Percentiles rank a stretch among this genome's conserved stretches.
These are phyloP conservation scores for Phragmatobia fuliginosa DNA, from an alignment of 2,888 invertebrate genomes.

Conservation along the genomic window DNA sequence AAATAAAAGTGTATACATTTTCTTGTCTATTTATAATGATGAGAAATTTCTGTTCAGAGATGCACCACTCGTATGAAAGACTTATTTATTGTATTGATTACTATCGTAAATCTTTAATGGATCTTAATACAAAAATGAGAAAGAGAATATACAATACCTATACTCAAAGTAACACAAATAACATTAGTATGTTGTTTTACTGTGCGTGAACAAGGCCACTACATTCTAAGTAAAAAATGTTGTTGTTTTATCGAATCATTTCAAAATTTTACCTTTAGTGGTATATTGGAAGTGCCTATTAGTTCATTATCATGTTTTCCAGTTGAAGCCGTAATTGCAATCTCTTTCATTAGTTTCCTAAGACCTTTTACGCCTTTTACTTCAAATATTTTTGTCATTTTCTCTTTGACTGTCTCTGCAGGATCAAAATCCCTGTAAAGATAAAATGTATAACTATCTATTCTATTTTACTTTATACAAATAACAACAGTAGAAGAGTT, in stretches of 20 bases:
- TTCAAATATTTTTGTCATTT: constrained; percentile 94
- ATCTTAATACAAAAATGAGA: not conserved
- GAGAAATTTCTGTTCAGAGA: not conserved
- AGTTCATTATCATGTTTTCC: constrained; percentile 98
- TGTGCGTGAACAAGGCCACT: not conserved
- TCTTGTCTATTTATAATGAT: not conserved
- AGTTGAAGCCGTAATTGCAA: constrained; percentile 97
- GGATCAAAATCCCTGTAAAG: constrained; percentile 93
- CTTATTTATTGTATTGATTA: not conserved
- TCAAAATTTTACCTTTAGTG: constrained; percentile 89
- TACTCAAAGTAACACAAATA: not conserved
- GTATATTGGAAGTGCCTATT: constrained; percentile 95
- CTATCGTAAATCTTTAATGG: not conserved
- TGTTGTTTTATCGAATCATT: not conserved
- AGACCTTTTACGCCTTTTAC: constrained; percentile 95
- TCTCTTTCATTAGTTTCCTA: constrained; percentile 94
- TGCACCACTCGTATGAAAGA: too few relatives aligned
- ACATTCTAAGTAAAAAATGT: too few relatives aligned
- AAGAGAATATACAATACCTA: not conserved
- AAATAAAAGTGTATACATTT: not conserved
- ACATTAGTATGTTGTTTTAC: not conserved
- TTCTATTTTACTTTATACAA: not conserved
- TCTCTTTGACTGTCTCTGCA: constrained; percentile 95
- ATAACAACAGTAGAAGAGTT: not conserved
- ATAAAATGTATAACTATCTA: constrained; percentile 10